Conservation (phyloP, 2,113 vertebrate genomes). For the Aegithalos caudatus region DNA sequence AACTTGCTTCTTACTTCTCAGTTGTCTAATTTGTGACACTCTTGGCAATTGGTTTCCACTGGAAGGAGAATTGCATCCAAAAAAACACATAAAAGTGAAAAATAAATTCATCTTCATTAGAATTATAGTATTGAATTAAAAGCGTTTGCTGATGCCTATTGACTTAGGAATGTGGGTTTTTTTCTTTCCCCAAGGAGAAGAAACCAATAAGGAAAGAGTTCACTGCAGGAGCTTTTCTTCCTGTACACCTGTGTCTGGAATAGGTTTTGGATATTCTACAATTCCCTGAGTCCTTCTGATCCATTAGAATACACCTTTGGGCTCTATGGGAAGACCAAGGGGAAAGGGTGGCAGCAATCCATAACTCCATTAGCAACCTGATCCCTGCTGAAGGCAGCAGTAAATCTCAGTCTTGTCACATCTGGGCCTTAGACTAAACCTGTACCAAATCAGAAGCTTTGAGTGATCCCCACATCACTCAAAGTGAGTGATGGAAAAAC, state of each 20-base stretch:
- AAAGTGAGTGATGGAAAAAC: neutral
- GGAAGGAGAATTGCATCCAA: slow-evolving; percentile 73
- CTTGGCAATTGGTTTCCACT: slow-evolving; percentile 77
- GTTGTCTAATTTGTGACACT: slow-evolving; percentile 69
- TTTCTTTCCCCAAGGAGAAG: neutral
- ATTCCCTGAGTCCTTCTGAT: neutral
- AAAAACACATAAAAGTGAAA: slow-evolving; percentile 69
- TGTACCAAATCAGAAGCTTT: neutral
- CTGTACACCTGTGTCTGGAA: neutral
- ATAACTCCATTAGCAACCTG: neutral
- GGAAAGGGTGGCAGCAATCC: neutral
- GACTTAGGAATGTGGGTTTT: slow-evolving; percentile 14
- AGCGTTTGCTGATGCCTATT: slow-evolving; percentile 64
- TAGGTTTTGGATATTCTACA: neutral
- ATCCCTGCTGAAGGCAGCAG: neutral
- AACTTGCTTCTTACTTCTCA: slow-evolving; percentile 69
- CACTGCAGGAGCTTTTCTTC: neutral
- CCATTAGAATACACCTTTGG: neutral
- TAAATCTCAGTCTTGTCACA: rapidly evolving
- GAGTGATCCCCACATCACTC: neutral
- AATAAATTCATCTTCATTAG: slow-evolving; percentile 85
- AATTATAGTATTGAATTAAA: slow-evolving; percentile 67
- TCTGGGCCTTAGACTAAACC: neutral
- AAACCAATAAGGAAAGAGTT: neutral
- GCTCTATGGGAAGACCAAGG: neutral